phyloP scores from a whole-genome alignment of 2,113 vertebrate genomes.

The Burhinus oedicnemus region DNA sequence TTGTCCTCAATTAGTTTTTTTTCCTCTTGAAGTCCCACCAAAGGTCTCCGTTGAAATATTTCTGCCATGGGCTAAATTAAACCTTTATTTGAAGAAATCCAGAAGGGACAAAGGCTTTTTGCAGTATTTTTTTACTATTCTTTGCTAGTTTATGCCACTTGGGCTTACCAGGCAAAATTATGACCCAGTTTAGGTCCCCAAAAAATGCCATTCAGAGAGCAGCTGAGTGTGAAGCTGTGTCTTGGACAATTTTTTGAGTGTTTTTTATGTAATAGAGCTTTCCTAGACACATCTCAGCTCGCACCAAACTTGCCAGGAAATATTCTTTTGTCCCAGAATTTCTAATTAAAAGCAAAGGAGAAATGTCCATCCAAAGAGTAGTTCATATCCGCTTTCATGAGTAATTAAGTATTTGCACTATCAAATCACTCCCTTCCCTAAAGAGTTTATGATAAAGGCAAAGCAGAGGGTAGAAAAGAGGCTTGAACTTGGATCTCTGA shows the following conservation, averaged over 20 bases:
- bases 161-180: neutral
- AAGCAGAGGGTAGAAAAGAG: neutral
- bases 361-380: neutral
- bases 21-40: neutral
- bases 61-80: neutral
- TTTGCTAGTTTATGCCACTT: neutral
- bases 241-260: neutral
- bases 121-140: neutral
- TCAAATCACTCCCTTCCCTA: neutral
- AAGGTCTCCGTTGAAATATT: neutral
- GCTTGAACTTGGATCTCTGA: neutral
- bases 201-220: neutral
- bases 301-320: neutral
- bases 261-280: neutral
- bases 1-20: neutral
- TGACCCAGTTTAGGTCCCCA: neutral
- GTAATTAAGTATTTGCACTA: neutral
- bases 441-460: neutral
- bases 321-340: neutral
- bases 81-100: neutral
- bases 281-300: neutral
- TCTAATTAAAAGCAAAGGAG: neutral
- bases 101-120: neutral
- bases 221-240: neutral
- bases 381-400: rapidly evolving